Evolutionary conservation across 2,113 vertebrate species (phyloP), one percentile per base, ranked within the genome.

Genomic region (Zosterops pallidus): DNA sequence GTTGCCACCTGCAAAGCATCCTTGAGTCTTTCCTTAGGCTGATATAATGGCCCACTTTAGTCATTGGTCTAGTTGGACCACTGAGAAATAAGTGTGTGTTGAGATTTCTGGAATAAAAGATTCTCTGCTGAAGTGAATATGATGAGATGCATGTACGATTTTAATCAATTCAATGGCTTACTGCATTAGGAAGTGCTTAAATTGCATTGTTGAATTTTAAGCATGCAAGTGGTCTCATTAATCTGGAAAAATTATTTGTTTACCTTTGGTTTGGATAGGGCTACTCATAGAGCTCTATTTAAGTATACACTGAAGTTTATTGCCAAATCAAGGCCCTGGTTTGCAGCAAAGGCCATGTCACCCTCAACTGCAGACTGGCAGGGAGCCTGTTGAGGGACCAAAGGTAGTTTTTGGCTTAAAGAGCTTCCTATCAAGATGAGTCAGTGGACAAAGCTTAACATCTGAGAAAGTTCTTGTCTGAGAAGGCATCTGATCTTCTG

Each of bases 401-500:
- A 25, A 82, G 49, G 77, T 50, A 71, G 57, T 23, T 87, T 84
- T 64, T 69, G 44, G 44, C 47, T 95, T 82, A 71, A 90, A 95
- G 65, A 91, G 41, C 74, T 91, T 89, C 63, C 57, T 83, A 91
- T 64, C 57, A 64, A 82, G 60, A 92, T 82, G 83, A 94, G 86
- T 89, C 86, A 86, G 62, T 75, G 86, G 69, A 68, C 83, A 56
- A 24, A 92, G 64, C 56, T 93, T 67, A 74, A 60, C 65, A 71
- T 82, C 37, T 72, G 84, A 91, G 77, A 91, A 92, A 85, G 78
- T 89, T 50, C 56, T 91, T 94, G 77, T 83, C 86, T 84, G 77
- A 79, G 70, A 67, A 87, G n/a, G 53, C 78, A 91, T 91, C 89
- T 96, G 69, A 71, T 62, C 78, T 94, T 86, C 47, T 76, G 92